phyloP scores from a whole-genome alignment of 2,113 vertebrate species.

The Calidris pygmaea region DNA sequence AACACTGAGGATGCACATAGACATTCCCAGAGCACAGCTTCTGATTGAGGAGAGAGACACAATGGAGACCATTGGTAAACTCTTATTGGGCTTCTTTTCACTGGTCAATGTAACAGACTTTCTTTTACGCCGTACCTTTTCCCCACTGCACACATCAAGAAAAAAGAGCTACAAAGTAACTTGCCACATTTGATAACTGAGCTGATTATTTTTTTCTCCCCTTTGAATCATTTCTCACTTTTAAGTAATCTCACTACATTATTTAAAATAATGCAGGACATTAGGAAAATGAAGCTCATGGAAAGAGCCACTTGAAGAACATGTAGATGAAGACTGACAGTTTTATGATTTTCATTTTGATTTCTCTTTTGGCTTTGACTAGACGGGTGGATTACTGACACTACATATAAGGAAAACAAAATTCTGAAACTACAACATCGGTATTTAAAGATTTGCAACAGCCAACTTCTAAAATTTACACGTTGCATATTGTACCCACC shows the following conservation, averaged over 20 bases:
- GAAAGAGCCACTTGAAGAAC: neutral
- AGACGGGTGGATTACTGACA: neutral
- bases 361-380: conserved; percentile 24
- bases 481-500: neutral
- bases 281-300: conserved; percentile 14
- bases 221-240: neutral
- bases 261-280: neutral
- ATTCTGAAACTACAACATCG: neutral
- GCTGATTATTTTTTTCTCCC: neutral
- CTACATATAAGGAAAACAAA: neutral
- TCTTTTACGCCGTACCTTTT: neutral
- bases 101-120: neutral
- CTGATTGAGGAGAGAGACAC: conserved; percentile 97
- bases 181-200: neutral
- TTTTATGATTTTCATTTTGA: conserved; percentile 23
- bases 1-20: conserved; percentile 96
- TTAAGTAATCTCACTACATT: neutral
- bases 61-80: conserved; percentile 96
- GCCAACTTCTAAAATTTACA: neutral
- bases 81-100: neutral
- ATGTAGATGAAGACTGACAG: neutral
- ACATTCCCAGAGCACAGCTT: conserved; percentile 98
- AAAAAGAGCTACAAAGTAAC: neutral
- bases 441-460: neutral
- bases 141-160: neutral